phyloP scores from a whole-genome alignment of 1,140 invertebrate species.

The Sesamia nonagrioides region DNA sequence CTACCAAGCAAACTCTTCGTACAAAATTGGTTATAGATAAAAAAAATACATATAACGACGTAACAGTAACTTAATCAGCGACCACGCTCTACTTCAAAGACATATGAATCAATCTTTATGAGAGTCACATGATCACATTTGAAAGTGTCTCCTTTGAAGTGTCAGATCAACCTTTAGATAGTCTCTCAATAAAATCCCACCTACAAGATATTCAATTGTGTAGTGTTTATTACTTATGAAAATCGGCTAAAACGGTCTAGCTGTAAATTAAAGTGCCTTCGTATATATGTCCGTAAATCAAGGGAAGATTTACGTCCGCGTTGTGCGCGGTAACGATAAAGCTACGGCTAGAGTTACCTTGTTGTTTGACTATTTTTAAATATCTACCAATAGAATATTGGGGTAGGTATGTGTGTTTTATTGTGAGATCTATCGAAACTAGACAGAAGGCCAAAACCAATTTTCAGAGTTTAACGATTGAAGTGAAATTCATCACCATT shows the following conservation, averaged over 20 bases:
- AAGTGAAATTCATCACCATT: too few relatives aligned
- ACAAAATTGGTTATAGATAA: too few relatives aligned
- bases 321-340: constrained; percentile 39
- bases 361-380: constrained; percentile 45
- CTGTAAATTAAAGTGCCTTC: constrained; percentile 74
- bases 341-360: constrained; percentile 42
- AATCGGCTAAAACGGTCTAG: constrained; percentile 66
- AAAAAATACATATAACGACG: too few relatives aligned
- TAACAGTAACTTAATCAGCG: neutral
- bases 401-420: neutral
- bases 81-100: neutral
- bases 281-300: constrained; percentile 75
- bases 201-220: constrained; percentile 40
- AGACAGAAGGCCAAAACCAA: too few relatives aligned
- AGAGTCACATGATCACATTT: neutral
- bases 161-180: neutral
- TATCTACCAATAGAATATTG: constrained; percentile 14
- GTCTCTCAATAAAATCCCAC: neutral
- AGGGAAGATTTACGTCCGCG: constrained; percentile 75
- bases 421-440: neutral
- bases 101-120: neutral
- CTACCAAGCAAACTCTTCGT: too few relatives aligned
- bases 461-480: too few relatives aligned
- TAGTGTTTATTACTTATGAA: constrained; percentile 39
- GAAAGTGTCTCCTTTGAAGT: constrained; percentile 1